These are phyloP conservation scores for Eurois occulta DNA, from an alignment of 2,888 invertebrate genomes.

Conservation along the genomic window DNA sequence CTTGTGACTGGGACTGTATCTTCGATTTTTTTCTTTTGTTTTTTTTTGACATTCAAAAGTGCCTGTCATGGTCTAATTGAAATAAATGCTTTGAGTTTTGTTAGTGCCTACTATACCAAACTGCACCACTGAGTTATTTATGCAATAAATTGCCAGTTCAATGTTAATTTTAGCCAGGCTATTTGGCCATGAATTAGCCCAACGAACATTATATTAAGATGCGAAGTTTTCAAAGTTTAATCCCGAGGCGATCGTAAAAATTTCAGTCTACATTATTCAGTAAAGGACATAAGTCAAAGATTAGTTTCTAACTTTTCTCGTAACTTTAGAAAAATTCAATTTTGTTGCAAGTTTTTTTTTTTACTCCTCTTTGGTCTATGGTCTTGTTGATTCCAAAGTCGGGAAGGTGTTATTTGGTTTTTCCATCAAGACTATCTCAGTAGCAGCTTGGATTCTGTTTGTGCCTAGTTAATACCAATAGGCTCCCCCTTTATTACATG, in stretches of 20 bases:
- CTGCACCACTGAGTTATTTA: slow-evolving; percentile 21
- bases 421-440: not conserved
- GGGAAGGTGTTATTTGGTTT: not conserved
- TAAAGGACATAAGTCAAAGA: slow-evolving; percentile 23
- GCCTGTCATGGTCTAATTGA: too few relatives aligned
- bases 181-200: slow-evolving; percentile 24
- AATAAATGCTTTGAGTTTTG: too few relatives aligned
- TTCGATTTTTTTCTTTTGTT: too few relatives aligned
- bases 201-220: slow-evolving; percentile 38
- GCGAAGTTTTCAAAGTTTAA: slow-evolving; percentile 44
- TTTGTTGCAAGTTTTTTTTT: slow-evolving; percentile 16
- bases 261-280: slow-evolving; percentile 33
- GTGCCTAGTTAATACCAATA: not conserved
- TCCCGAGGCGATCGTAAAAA: slow-evolving; percentile 40
- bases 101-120: not conserved
- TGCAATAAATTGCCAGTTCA: slow-evolving; percentile 13
- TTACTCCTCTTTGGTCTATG: not conserved
- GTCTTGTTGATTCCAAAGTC: not conserved
- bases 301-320: slow-evolving; percentile 41
- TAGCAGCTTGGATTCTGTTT: not conserved
- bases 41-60: too few relatives aligned
- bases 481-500: not conserved
- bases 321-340: slow-evolving; percentile 33
- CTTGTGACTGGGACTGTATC: too few relatives aligned
- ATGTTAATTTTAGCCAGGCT: slow-evolving; percentile 11